phyloP scores from a whole-genome alignment of 1,140 invertebrate genomes.

The Caenorhabditis briggsae region DNA sequence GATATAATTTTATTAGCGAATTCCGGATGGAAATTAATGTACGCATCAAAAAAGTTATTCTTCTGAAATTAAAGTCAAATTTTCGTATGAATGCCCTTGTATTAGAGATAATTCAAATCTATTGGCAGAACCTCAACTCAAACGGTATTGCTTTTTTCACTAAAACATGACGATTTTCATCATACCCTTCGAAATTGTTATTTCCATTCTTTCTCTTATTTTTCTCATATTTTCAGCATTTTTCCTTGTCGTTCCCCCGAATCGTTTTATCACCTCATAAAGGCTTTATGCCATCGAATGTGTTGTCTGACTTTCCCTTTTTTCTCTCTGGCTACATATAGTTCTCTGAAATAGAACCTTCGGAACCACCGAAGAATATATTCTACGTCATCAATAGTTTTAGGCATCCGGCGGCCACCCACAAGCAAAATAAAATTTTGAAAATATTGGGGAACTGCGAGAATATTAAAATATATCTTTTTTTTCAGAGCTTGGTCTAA shows the following conservation, averaged over 20 bases:
- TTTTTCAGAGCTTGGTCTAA: too few relatives aligned
- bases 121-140: too few relatives aligned
- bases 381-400: neutral
- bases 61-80: too few relatives aligned
- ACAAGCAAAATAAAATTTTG: neutral
- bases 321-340: neutral
- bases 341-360: neutral
- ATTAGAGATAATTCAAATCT: too few relatives aligned
- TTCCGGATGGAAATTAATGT: too few relatives aligned
- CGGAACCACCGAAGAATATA: neutral
- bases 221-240: neutral
- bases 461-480: neutral
- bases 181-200: neutral
- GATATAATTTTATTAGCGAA: too few relatives aligned
- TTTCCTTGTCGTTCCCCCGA: neutral
- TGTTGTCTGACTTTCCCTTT: neutral
- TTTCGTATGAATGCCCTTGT: too few relatives aligned
- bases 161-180: neutral
- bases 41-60: too few relatives aligned
- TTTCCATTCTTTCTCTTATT: neutral
- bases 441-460: neutral
- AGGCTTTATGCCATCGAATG: neutral
- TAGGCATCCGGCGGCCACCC: too few relatives aligned
- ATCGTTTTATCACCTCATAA: conserved; percentile 40
- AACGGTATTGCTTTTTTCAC: too few relatives aligned